Conservation (phyloP, 30 jellyfish, hydroid and myxozoan genomes). For the Hydractinia echinata region DNA sequence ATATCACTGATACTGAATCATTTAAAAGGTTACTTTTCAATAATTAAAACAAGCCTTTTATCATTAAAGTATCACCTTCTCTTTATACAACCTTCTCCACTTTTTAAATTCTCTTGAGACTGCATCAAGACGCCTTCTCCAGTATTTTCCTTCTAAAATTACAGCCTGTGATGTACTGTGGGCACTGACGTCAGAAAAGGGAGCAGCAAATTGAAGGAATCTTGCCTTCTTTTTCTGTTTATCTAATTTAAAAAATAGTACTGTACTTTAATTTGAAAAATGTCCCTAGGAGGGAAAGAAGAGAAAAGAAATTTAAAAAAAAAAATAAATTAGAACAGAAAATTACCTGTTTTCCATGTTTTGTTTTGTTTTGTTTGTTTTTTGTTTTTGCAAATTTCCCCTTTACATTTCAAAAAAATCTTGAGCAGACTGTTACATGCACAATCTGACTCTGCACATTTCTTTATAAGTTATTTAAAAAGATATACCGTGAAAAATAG, state of each 20-base stretch:
- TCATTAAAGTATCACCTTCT: constrained; percentile 40
- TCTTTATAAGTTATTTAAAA: too few species aligned
- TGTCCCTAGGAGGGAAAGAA: too few species aligned
- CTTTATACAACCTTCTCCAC: constrained; percentile 66
- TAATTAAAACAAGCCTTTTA: background rate
- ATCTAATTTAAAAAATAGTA: constrained; percentile 32
- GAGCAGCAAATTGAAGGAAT: constrained; percentile 74
- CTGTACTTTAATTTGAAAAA: background rate
- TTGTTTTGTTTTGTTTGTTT: too few species aligned
- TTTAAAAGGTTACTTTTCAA: background rate
- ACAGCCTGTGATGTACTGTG: constrained; percentile 98
- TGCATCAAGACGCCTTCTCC: constrained; percentile 74
- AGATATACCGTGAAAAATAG: too few species aligned
- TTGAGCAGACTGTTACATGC: too few species aligned
- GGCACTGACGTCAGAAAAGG: constrained; percentile 79
- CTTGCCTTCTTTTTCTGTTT: constrained; percentile 59
- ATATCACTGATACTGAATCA: too few species aligned
- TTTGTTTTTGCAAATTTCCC: too few species aligned
- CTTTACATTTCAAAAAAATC: too few species aligned
- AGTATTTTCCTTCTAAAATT: constrained; percentile 75
- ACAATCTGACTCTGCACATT: too few species aligned
- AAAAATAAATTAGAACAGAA: too few species aligned
- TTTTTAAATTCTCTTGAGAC: constrained; percentile 71
- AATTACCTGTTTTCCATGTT: too few species aligned
- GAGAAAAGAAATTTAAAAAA: too few species aligned